These are phyloP conservation scores for Hypolimnas misippus DNA, from an alignment of 2,888 invertebrate genomes.

Conservation along the genomic window DNA sequence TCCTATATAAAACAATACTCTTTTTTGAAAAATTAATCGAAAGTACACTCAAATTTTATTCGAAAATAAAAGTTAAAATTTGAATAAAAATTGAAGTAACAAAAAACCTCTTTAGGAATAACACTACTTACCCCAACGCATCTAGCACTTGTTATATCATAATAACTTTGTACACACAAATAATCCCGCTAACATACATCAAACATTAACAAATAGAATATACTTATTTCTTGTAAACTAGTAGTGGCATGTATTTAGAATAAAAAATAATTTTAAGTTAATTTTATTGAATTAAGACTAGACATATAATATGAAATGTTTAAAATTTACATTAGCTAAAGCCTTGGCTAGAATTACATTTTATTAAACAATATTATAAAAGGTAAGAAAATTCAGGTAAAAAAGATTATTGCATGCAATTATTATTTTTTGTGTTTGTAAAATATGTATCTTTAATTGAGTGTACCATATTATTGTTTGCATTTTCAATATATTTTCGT, in stretches of 20 bases:
- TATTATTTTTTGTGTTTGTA: not conserved
- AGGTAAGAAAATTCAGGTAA: not conserved
- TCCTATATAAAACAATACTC: too few relatives aligned
- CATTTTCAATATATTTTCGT: not conserved
- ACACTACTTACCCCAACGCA: too few relatives aligned
- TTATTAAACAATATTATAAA: not conserved
- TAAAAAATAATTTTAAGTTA: not conserved
- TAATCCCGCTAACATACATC: not conserved
- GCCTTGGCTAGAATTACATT: too few relatives aligned
- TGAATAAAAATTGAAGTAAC: too few relatives aligned
- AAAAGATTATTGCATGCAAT: not conserved
- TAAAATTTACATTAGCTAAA: too few relatives aligned
- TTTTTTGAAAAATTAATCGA: too few relatives aligned
- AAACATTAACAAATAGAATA: not conserved
- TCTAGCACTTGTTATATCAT: too few relatives aligned
- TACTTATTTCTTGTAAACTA: not conserved
- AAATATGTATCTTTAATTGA: not conserved
- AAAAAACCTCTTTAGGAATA: too few relatives aligned
- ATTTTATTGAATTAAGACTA: not conserved
- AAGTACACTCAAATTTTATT: too few relatives aligned
- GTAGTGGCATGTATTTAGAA: constrained; percentile 2
- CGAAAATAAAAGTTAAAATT: too few relatives aligned
- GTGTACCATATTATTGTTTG: not conserved
- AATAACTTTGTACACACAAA: not conserved
- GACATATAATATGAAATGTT: too few relatives aligned